Conservation (phyloP, 2,113 vertebrate genomes). For the Peromyscus leucopus region DNA sequence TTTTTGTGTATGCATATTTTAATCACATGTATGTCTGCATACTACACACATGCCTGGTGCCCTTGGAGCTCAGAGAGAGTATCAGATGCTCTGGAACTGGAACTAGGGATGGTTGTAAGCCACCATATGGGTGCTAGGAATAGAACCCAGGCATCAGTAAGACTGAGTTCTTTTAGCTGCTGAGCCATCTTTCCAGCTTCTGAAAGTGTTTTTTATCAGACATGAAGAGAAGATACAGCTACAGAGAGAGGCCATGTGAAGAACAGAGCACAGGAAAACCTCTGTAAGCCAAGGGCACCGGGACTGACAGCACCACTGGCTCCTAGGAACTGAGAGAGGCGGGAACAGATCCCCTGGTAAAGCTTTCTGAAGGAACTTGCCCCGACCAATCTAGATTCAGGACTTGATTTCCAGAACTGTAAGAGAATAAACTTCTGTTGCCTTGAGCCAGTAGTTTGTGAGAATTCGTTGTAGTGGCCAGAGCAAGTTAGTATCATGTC, state of each 20-base stretch:
- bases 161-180: background rate
- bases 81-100: background rate
- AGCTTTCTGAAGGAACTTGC: background rate
- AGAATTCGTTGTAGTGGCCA: background rate
- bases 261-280: background rate
- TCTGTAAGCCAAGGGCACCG: background rate
- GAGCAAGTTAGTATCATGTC: background rate
- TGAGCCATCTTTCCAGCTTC: background rate
- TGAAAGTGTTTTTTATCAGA: background rate
- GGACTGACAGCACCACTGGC: background rate
- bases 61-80: background rate
- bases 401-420: background rate
- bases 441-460: background rate
- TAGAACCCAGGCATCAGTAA: background rate
- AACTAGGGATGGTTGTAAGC: background rate
- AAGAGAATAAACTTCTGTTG: background rate
- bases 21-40: background rate
- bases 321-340: background rate
- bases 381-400: background rate
- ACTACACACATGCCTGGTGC: background rate
- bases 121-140: background rate
- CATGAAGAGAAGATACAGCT: background rate
- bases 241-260: background rate
- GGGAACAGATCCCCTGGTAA: background rate
- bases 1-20: background rate